Evolutionary conservation across 1,140 invertebrate genomes (phyloP), one percentile per base, ranked within the genome.

Genomic region (Liolophura sinensis): DNA sequence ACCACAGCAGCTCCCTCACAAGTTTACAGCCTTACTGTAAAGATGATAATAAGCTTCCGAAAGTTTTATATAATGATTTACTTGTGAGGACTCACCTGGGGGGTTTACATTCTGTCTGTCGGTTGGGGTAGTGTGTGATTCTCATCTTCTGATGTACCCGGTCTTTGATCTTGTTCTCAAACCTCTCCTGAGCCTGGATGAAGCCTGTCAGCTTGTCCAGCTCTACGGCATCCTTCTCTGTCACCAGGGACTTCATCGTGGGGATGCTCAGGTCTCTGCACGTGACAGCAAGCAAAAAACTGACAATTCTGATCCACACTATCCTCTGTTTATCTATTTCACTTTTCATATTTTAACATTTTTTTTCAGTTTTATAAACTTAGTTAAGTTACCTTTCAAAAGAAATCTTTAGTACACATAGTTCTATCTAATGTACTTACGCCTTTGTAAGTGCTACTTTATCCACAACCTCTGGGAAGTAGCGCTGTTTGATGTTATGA

Each of bases 401-500:
- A 9, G 9, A 3, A 9, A 40, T 40, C 31, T 9, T 40, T 40
- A 3, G 12, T 54, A 54, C 18, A 5, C 7, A 12, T 12, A 20
- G 24, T 54, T 54, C 12, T 54, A 3, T 40, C 3, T 40, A 40
- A 7, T 20, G 24, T 56, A 88, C 89, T 88, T 86, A 93, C 92
- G 91, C 89, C 87, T 91, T 91, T 73, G 93, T 94, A 1, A 72
- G 67, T 16, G 89, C 88, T 65, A 95, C 92, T 71, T 90, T 88
- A 58, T 95, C 92, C 0, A 93, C 91, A 70, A 88, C 89, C 65
- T 94, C 93, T 0, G 93, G 93, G 77, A 94, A 95, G 77, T 91
- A 92, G 74, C 89, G 89, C 20, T 91, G 91, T 71, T 89, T 89
- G 47, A 91, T 87, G 65, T 89, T 89, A 69, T 86, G 84, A 20